phyloP scores from a whole-genome alignment of 2,113 vertebrate species.

The Gnathonemus echidnorhynchus region DNA sequence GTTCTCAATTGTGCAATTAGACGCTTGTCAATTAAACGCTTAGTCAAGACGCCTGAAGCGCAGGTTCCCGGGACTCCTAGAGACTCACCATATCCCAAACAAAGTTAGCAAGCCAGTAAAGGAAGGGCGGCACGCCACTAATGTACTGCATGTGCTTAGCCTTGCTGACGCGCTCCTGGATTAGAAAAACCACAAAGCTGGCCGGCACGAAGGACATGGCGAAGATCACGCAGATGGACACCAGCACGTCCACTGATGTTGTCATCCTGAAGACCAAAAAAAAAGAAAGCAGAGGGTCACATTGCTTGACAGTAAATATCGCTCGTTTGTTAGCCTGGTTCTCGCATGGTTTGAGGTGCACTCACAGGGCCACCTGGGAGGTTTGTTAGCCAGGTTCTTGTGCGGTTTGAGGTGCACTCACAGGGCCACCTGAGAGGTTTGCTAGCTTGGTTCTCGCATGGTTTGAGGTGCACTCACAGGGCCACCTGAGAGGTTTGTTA shows the following conservation, averaged over 20 bases:
- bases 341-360: too few species aligned
- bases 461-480: too few species aligned
- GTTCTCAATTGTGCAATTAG: neutral
- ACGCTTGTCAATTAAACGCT: too few species aligned
- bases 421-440: conserved; percentile 28
- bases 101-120: conserved; percentile 92
- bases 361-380: too few species aligned
- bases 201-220: conserved; percentile 85
- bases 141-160: conserved; percentile 96
- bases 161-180: conserved; percentile 90
- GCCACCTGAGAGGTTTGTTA: too few species aligned
- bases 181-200: conserved; percentile 95
- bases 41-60: neutral
- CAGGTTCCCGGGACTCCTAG: neutral
- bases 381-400: neutral
- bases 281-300: neutral
- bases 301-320: neutral
- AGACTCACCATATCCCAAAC: conserved; percentile 93
- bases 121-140: conserved; percentile 85
- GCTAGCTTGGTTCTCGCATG: neutral
- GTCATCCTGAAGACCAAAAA: conserved; percentile 72
- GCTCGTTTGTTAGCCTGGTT: neutral
- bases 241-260: conserved; percentile 90
- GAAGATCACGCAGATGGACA: conserved; percentile 83
- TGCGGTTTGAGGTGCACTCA: conserved; percentile 20